Evolutionary conservation across 2,888 invertebrate genomes (phyloP).

Genomic region (Rutpela maculata): DNA sequence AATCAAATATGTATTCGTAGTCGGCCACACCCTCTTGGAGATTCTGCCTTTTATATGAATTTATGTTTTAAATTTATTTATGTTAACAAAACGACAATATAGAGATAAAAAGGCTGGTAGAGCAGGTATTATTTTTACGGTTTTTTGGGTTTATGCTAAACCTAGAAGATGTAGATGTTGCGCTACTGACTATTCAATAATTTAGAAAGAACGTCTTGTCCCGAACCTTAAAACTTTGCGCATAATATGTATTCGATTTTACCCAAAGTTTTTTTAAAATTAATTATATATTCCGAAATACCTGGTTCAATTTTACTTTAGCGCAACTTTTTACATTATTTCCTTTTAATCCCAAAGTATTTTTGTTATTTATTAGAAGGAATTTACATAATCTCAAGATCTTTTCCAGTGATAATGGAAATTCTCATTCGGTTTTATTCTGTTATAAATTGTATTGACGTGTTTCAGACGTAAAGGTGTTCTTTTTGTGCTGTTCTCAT

Average conservation of each 20-base stretch:
- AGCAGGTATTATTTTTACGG: too few relatives aligned
- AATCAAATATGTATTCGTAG: too few relatives aligned
- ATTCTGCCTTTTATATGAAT: too few relatives aligned
- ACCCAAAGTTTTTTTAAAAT: constrained; percentile 21
- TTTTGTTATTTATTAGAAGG: constrained; percentile 32
- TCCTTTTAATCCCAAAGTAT: constrained; percentile 32
- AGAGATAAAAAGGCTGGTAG: too few relatives aligned
- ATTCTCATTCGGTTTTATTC: constrained; percentile 24
- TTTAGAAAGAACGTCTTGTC: not conserved
- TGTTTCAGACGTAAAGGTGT: not conserved
- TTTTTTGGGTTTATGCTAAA: too few relatives aligned
- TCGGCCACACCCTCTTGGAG: too few relatives aligned
- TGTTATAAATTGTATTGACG: constrained; percentile 32
- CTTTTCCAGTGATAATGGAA: constrained; percentile 22
- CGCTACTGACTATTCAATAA: not conserved
- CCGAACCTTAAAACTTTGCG: not conserved
- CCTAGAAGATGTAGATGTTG: not conserved
- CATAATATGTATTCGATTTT: constrained; percentile 8
- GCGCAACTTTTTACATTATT: constrained; percentile 14
- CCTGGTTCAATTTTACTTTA: constrained; percentile 23
- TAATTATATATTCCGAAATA: constrained; percentile 35
- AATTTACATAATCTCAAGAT: constrained; percentile 39
- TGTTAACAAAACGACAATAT: too few relatives aligned
- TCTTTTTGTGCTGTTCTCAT: constrained; percentile 25
- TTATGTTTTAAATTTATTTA: too few relatives aligned